Percentiles rank a stretch among this genome's conserved stretches.
Conservation (phyloP, 2,113 vertebrate species). For the Microtus richardsoni region DNA sequence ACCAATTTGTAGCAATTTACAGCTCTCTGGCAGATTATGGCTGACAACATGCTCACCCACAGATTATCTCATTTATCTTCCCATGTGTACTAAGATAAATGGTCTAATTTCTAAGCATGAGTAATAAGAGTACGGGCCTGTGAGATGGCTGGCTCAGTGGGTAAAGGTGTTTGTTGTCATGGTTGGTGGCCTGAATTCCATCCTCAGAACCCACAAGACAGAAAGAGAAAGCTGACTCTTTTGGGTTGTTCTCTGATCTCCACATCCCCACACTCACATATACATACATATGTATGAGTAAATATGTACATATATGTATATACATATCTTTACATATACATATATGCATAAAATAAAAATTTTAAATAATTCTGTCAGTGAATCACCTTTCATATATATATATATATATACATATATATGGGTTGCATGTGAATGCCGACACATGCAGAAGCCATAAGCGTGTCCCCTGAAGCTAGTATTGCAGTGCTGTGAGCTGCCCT, state of each 20-base stretch:
- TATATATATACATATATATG: no score
- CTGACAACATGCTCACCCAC: neutral
- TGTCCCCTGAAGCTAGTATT: neutral
- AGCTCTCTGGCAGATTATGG: neutral
- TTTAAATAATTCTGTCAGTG: no score
- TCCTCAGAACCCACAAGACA: neutral
- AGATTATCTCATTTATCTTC: neutral
- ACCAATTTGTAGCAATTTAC: neutral
- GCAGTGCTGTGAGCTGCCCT: neutral
- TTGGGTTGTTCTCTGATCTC: neutral
- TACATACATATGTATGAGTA: no score
- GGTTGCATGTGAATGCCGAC: neutral
- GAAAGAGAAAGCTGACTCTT: neutral
- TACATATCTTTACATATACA: no score
- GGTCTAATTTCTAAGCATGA: neutral
- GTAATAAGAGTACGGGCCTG: neutral
- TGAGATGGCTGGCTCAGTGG: neutral
- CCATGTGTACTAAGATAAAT: constrained; percentile 13
- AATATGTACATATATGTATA: no score
- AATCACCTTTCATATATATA: no score
- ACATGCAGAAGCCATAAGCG: neutral
- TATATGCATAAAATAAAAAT: no score
- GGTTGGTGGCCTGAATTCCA: neutral
- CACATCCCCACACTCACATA: no score
- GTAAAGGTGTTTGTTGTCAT: neutral